phyloP scores from a whole-genome alignment of 2,113 vertebrate genomes.

The Gila orcuttii region DNA sequence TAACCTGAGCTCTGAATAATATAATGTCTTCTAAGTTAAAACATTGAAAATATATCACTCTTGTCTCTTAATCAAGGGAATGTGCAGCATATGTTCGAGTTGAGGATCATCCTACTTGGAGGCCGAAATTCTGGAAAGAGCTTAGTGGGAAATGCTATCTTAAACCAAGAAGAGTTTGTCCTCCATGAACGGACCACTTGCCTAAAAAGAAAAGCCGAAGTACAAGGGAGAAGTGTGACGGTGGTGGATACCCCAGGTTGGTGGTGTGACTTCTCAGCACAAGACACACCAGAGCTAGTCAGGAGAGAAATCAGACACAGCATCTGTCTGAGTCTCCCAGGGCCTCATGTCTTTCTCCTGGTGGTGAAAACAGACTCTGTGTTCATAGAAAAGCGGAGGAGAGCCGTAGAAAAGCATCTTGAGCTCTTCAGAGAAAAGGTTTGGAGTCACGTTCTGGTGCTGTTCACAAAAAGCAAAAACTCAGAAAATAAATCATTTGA shows the following conservation, averaged over 20 bases:
- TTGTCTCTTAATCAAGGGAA: background rate
- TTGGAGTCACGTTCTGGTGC: slow-evolving; percentile 69
- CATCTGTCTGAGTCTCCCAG: slow-evolving; percentile 64
- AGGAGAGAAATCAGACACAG: slow-evolving; percentile 67
- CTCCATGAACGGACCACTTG: slow-evolving; percentile 68
- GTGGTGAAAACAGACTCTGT: slow-evolving; percentile 61
- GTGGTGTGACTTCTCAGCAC: slow-evolving; percentile 68
- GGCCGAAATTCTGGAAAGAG: slow-evolving; percentile 74
- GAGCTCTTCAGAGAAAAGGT: slow-evolving; percentile 65
- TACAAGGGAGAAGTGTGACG: slow-evolving; percentile 54
- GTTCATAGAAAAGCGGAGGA: slow-evolving; percentile 62
- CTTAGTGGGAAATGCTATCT: slow-evolving; percentile 66
- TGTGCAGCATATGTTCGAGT: slow-evolving; percentile 37
- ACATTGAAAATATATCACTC: background rate
- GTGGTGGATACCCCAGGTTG: slow-evolving; percentile 76
- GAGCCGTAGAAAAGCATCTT: slow-evolving; percentile 71
- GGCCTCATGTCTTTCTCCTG: slow-evolving; percentile 72
- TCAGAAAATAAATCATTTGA: background rate
- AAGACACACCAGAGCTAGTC: slow-evolving; percentile 64
- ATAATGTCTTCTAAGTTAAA: background rate
- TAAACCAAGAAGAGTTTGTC: slow-evolving; percentile 71
- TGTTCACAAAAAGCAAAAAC: slow-evolving; percentile 56
- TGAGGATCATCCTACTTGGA: slow-evolving; percentile 70
- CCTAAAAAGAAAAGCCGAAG: slow-evolving; percentile 57
- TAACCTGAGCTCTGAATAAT: background rate